These are phyloP conservation scores for Dolichotis patagonum DNA, from an alignment of 2,113 vertebrate species.

Conservation along the genomic window DNA sequence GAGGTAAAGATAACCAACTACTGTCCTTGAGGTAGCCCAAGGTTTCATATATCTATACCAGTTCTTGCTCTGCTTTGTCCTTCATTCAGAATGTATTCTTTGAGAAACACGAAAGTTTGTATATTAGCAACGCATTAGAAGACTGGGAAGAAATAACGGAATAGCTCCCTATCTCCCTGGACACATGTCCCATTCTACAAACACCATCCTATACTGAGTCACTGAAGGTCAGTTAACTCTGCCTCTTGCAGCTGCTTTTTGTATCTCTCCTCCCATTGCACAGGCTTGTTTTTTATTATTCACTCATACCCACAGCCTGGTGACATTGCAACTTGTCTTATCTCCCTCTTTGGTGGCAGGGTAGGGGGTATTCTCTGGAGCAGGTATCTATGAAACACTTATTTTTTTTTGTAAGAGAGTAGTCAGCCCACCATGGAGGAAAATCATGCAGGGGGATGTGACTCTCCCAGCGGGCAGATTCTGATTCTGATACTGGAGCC, in stretches of 20 bases:
- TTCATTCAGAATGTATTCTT: background rate
- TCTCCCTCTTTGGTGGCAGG: constrained; percentile 72
- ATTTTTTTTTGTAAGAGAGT: constrained; percentile 31
- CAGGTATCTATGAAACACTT: constrained; percentile 67
- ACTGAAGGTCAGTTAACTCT: background rate
- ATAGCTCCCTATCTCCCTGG: background rate
- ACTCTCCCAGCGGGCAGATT: constrained; percentile 1
- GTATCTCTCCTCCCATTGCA: background rate
- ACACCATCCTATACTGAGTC: background rate
- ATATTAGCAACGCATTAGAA: background rate
- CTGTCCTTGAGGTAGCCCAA: background rate
- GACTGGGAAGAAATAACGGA: constrained; percentile 13
- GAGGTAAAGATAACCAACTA: background rate
- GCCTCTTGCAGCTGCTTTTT: constrained; percentile 36
- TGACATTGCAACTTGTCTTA: constrained; percentile 79
- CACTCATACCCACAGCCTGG: constrained; percentile 71
- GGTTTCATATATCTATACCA: background rate
- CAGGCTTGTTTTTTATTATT: constrained; percentile 79
- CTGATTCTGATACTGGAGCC: constrained; percentile 53
- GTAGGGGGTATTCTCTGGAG: constrained; percentile 72
- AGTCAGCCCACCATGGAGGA: background rate
- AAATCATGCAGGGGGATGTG: background rate
- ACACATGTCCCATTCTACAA: background rate
- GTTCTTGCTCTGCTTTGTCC: background rate
- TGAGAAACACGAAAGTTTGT: background rate